A percentile compares a stretch with the other conserved stretches of the same genome.
phyloP scores from a whole-genome alignment of 2,797 vertebrate genomes.

The Silurus aristotelis region DNA sequence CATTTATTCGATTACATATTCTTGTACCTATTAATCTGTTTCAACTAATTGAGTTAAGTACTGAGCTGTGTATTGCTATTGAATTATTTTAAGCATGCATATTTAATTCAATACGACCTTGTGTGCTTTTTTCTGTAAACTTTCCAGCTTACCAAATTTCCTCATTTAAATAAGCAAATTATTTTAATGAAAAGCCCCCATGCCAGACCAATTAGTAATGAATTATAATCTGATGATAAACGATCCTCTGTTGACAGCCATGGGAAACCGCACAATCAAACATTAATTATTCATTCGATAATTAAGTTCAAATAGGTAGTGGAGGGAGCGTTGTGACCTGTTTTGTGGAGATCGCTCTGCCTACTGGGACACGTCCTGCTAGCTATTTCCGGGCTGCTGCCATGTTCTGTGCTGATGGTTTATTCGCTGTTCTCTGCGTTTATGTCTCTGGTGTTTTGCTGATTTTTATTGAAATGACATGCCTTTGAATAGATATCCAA shows the following conservation, averaged over 20 bases:
- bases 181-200: constrained; percentile 79
- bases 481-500: background rate
- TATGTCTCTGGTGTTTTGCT: background rate
- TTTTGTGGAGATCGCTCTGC: constrained; percentile 31
- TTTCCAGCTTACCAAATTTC: constrained; percentile 73
- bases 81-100: constrained; percentile 62
- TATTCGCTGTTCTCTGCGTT: constrained; percentile 11
- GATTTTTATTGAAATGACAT: constrained; percentile 12
- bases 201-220: constrained; percentile 82
- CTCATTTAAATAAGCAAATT: constrained; percentile 79
- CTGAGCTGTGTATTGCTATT: constrained; percentile 58
- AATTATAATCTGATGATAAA: constrained; percentile 84
- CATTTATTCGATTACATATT: constrained; percentile 46
- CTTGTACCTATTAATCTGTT: constrained; percentile 68
- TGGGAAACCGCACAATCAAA: constrained; percentile 78
- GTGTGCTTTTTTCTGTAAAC: constrained; percentile 48
- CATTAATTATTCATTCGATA: constrained; percentile 83
- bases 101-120: constrained; percentile 64
- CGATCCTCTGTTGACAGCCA: constrained; percentile 81
- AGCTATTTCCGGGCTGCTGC: constrained; percentile 49
- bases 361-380: constrained; percentile 42
- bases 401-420: constrained; percentile 29
- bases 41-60: constrained; percentile 71
- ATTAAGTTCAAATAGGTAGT: constrained; percentile 81
- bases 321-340: constrained; percentile 45